phyloP scores from a whole-genome alignment of 1,140 invertebrate genomes.

The Cyrtorhinus lividipennis region DNA sequence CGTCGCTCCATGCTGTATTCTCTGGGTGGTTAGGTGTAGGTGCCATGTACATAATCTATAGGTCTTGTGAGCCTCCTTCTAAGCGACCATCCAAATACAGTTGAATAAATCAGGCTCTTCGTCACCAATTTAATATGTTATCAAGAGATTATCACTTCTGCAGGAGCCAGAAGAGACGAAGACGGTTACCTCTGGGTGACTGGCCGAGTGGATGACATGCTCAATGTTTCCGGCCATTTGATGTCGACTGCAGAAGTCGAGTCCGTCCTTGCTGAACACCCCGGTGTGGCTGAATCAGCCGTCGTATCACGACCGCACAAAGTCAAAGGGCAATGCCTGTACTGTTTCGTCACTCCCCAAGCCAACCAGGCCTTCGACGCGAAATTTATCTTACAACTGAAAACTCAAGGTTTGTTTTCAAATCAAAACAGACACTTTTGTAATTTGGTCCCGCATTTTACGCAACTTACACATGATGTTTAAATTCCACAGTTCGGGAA shows the following conservation, averaged over 20 bases:
- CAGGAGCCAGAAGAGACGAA: slow-evolving; percentile 72
- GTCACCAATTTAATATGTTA: too few relatives aligned
- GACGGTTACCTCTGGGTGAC: slow-evolving; percentile 97
- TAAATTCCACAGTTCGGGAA: slow-evolving; percentile 55
- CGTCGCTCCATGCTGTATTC: too few relatives aligned
- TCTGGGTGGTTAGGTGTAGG: too few relatives aligned
- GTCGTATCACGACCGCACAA: slow-evolving; percentile 86
- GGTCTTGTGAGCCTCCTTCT: too few relatives aligned
- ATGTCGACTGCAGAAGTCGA: slow-evolving; percentile 95
- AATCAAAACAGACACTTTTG: too few relatives aligned
- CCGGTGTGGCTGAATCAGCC: slow-evolving; percentile 76
- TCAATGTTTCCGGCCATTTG: slow-evolving; percentile 94
- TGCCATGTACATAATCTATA: too few relatives aligned
- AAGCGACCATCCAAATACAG: too few relatives aligned
- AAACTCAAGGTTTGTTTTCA: slow-evolving; percentile 46
- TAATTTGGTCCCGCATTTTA: too few relatives aligned
- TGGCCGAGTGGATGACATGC: slow-evolving; percentile 92
- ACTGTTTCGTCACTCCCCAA: slow-evolving; percentile 87
- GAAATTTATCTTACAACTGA: slow-evolving; percentile 57
- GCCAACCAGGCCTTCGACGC: slow-evolving; percentile 54
- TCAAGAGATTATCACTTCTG: slow-evolving; percentile 21
- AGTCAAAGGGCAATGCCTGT: slow-evolving; percentile 91
- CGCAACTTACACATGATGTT: too few relatives aligned
- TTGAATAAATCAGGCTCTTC: too few relatives aligned
- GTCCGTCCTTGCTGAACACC: slow-evolving; percentile 72